phyloP scores from a whole-genome alignment of 2,888 invertebrate species.

The Torymus aiolomorphi region DNA sequence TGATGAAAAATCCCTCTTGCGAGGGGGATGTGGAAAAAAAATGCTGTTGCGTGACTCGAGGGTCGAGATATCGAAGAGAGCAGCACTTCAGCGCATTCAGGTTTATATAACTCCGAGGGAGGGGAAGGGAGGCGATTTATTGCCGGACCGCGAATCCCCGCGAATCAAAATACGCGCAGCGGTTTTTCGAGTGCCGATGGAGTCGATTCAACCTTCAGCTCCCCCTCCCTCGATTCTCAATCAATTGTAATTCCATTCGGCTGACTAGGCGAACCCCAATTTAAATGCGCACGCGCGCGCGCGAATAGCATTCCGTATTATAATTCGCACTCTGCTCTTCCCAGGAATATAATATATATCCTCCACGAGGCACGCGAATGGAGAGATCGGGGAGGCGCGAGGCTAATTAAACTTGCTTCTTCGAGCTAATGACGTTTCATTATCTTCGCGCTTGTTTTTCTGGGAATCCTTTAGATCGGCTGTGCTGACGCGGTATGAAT shows the following conservation, averaged over 20 bases:
- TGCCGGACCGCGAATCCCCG: constrained; percentile 1
- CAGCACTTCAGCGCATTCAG: not conserved
- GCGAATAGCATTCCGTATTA: not conserved
- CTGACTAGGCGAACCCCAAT: not conserved
- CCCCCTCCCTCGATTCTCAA: constrained; percentile 14
- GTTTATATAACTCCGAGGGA: not conserved
- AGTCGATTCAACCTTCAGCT: constrained; percentile 28
- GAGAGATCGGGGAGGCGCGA: not conserved
- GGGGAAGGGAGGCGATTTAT: constrained; percentile 16
- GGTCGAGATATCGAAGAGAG: not conserved
- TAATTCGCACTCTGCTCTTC: too few relatives aligned
- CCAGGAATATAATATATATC: too few relatives aligned
- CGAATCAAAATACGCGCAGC: constrained; percentile 26
- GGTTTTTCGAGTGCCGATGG: constrained; percentile 9
- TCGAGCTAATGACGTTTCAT: constrained; percentile 6
- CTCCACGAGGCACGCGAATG: too few relatives aligned
- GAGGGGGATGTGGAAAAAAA: not conserved
- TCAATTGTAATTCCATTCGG: constrained; percentile 41
- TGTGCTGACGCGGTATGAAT: too few relatives aligned
- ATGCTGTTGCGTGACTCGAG: not conserved
- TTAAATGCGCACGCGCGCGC: not conserved
- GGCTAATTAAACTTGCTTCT: constrained; percentile 14
- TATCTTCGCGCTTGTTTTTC: not conserved
- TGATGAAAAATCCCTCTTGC: not conserved
- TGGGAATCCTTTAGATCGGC: too few relatives aligned